Evolutionary conservation across 2,797 vertebrate species (phyloP).

Genomic region (Eremophila alpestris): DNA sequence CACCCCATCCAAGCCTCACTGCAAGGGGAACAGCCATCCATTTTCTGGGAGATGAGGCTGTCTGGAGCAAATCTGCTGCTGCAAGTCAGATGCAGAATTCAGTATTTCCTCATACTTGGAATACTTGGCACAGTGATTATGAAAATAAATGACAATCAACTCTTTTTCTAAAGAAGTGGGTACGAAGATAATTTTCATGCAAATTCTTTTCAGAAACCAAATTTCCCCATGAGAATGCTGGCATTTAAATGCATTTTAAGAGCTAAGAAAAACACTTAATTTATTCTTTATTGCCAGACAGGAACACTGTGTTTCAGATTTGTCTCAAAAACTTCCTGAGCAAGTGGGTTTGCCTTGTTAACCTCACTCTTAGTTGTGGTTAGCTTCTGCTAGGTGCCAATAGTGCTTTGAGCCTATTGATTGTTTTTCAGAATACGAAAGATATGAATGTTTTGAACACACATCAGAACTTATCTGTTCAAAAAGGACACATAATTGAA

Average conservation of each 20-base stretch:
- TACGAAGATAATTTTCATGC: slow-evolving; percentile 1
- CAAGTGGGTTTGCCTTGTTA: background rate
- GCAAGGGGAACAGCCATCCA: background rate
- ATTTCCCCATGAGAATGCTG: background rate
- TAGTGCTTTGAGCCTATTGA: background rate
- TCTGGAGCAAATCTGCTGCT: background rate
- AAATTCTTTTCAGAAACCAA: slow-evolving; percentile 23
- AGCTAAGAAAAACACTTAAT: slow-evolving; percentile 30
- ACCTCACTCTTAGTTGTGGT: slow-evolving; percentile 12
- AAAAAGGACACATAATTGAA: background rate
- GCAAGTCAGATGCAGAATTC: background rate
- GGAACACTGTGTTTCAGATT: slow-evolving; percentile 22
- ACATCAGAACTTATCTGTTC: background rate
- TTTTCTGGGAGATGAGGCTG: background rate
- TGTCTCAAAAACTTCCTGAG: slow-evolving; percentile 54
- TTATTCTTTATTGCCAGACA: slow-evolving; percentile 10
- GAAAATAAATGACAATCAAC: slow-evolving; percentile 22
- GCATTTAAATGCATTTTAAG: slow-evolving; percentile 25
- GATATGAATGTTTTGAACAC: background rate
- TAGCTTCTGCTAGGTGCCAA: background rate
- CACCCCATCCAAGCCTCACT: fast-evolving
- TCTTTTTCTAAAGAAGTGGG: background rate
- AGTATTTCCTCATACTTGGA: background rate
- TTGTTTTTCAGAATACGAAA: background rate
- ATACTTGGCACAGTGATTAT: slow-evolving; percentile 20